phyloP scores from a whole-genome alignment of 2,888 invertebrate species.

The Limenitis camilla region DNA sequence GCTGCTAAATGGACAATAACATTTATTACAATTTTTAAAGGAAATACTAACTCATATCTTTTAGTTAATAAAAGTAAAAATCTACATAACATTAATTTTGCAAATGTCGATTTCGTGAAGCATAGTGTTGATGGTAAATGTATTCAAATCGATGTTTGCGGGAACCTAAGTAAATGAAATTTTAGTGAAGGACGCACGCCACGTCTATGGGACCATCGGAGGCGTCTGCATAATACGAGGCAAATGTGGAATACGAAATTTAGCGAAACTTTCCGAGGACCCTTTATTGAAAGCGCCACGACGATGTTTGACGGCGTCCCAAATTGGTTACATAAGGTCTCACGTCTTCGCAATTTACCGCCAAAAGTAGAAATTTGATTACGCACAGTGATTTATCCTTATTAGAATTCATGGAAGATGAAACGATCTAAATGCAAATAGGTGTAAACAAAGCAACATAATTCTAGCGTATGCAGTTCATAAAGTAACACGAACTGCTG shows the following conservation, averaged over 20 bases:
- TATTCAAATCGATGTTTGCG: conserved; percentile 50
- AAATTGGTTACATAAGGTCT: conserved; percentile 32
- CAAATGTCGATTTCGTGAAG: conserved; percentile 38
- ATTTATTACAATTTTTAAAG: too few relatives aligned
- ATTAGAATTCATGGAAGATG: conserved; percentile 49
- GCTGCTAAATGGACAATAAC: too few relatives aligned
- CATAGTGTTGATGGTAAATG: conserved; percentile 35
- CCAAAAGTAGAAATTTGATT: conserved; percentile 39
- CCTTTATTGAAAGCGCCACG: conserved; percentile 33
- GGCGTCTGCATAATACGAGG: conserved; percentile 30
- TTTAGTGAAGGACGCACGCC: conserved; percentile 30
- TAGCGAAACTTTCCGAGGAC: conserved; percentile 29
- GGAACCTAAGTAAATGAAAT: conserved; percentile 51
- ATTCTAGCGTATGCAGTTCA: conserved; percentile 16
- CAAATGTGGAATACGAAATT: conserved; percentile 37
- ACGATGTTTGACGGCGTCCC: conserved; percentile 30
- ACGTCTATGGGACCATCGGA: conserved; percentile 25
- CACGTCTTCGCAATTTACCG: conserved; percentile 24
- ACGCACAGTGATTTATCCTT: conserved; percentile 42
- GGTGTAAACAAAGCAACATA: conserved; percentile 45
- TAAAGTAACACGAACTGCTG: conserved; percentile 14
- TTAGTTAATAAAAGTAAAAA: not conserved
- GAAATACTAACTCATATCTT: too few relatives aligned
- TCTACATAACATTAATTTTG: not conserved
- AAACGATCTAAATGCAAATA: conserved; percentile 55